These are phyloP conservation scores for Diarsia mendica DNA, from an alignment of 2,888 invertebrate species.

Conservation along the genomic window DNA sequence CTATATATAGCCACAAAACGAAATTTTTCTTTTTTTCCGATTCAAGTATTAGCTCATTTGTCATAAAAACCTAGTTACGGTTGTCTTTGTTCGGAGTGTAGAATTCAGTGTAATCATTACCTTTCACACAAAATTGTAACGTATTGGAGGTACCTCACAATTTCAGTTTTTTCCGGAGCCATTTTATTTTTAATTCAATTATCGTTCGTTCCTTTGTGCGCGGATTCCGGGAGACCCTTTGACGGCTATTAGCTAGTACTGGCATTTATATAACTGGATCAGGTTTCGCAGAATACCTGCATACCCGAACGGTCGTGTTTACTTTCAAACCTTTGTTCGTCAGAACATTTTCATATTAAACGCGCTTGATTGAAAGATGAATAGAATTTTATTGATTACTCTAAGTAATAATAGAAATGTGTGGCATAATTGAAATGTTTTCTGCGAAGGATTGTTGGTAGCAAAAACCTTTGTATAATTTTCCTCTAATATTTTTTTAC, in stretches of 20 bases:
- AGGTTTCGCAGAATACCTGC: not conserved
- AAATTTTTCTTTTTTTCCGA: no score
- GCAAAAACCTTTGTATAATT: no score
- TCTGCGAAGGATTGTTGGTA: no score
- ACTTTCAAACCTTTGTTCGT: not conserved
- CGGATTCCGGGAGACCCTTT: slow-evolving; percentile 26
- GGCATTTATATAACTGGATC: not conserved
- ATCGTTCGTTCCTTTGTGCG: slow-evolving; percentile 2
- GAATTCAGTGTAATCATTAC: not conserved
- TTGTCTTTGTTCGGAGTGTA: no score
- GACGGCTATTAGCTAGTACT: not conserved
- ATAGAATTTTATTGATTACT: not conserved
- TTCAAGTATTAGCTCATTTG: no score
- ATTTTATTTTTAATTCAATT: slow-evolving; percentile 34
- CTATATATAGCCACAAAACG: no score
- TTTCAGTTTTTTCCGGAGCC: not conserved
- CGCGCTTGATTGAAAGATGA: not conserved
- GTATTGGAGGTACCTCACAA: not conserved
- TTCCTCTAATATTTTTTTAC: no score
- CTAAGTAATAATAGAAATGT: not conserved
- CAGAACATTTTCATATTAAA: not conserved
- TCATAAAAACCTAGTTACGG: no score
- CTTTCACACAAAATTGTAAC: not conserved
- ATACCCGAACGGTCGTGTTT: not conserved
- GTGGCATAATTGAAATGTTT: not conserved